Conservation (phyloP, 1,140 invertebrate species). For the Zeugodacus cucurbitae region DNA sequence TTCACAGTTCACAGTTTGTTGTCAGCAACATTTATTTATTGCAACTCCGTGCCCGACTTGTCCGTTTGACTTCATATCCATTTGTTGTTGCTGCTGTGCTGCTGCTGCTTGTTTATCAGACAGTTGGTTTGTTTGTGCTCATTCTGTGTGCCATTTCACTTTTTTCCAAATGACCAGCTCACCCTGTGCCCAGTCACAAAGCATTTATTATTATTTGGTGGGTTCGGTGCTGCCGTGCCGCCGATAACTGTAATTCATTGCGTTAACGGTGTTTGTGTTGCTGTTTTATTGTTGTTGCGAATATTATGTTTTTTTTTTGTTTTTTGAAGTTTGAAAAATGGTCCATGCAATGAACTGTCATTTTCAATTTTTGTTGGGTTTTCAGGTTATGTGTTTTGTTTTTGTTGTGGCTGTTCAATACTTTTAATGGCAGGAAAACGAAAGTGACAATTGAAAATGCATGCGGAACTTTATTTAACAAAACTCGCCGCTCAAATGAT, state of each 20-base stretch:
- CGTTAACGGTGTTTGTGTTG: neutral
- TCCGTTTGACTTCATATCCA: neutral
- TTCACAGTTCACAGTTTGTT: conserved; percentile 21
- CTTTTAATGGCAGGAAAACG: neutral
- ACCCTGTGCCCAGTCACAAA: neutral
- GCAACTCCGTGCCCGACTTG: conserved; percentile 16
- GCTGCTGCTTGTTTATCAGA: neutral
- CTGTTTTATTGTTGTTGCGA: neutral
- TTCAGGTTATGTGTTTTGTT: neutral
- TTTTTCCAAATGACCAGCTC: conserved; percentile 9
- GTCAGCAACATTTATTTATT: conserved; percentile 38
- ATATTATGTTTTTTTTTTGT: neutral
- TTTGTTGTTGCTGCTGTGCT: neutral
- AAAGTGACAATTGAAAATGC: neutral
- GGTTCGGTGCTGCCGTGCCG: neutral
- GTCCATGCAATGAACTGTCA: neutral
- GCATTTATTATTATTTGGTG: neutral
- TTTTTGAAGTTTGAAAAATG: conserved; percentile 3
- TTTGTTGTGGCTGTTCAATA: neutral
- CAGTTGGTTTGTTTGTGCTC: neutral
- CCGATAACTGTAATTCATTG: conserved; percentile 11
- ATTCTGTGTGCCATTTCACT: conserved; percentile 28
- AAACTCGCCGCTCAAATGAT: neutral
- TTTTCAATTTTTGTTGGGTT: neutral
- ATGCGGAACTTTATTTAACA: neutral